Conservation (phyloP, 2,797 vertebrate species). For the Taeniopygia guttata region DNA sequence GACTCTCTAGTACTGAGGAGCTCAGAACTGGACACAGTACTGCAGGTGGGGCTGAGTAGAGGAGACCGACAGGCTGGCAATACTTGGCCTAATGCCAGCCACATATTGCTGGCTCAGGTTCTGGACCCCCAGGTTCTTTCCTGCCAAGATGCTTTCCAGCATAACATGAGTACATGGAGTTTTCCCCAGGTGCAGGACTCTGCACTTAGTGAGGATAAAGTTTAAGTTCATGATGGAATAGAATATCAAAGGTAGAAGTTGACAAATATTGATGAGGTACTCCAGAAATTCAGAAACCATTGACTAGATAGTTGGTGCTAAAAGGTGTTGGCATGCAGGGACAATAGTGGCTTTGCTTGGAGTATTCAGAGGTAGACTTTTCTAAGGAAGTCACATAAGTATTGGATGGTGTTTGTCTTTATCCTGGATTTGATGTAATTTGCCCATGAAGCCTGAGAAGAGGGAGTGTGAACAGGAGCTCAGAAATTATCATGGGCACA, state of each 20-base stretch:
- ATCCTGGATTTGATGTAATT: background rate
- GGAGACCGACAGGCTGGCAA: fast-evolving
- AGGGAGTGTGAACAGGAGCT: background rate
- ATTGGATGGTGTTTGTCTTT: background rate
- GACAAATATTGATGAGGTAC: background rate
- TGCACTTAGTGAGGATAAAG: background rate
- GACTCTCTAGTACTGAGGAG: background rate
- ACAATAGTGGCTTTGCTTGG: background rate
- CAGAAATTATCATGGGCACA: background rate
- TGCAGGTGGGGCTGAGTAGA: background rate
- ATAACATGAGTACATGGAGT: background rate
- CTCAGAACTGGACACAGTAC: background rate
- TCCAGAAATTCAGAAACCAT: background rate
- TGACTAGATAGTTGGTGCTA: background rate
- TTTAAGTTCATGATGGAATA: background rate
- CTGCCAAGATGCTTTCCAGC: background rate
- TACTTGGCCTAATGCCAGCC: background rate
- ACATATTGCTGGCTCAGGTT: background rate
- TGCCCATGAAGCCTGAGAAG: background rate
- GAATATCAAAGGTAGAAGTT: background rate
- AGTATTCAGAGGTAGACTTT: background rate
- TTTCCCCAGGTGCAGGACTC: background rate
- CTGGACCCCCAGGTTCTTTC: background rate
- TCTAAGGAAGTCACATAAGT: background rate
- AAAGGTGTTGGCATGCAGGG: background rate